Evolutionary conservation across 2,888 invertebrate species (phyloP), one percentile per base, ranked within the genome.

Genomic region (Leptinotarsa peninsularis): DNA sequence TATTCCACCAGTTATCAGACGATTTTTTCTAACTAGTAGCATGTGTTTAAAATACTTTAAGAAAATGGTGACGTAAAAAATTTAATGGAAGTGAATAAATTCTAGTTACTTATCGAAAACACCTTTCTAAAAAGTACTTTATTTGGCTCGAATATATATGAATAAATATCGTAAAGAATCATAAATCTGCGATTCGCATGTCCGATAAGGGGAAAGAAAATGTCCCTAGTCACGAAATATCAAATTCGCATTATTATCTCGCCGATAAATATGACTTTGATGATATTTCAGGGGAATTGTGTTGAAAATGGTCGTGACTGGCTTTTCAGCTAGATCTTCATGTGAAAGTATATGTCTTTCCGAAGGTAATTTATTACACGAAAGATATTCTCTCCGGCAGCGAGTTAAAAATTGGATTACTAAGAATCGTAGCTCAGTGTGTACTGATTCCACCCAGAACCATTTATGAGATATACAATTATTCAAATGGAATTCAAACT

Each of bases 81-180:
- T 58, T 58, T 58, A 23, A 58, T 23, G 23, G 58, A 21, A 70
- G 63, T 54, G 60, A 71, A 71, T 71, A 76, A 76, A 71, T 72
- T 72, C 58, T 52, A 63, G 50, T 58, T 27, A 67, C 63, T 70
- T 73, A 76, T 76, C 70, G 67, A 71, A 73, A 73, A 67, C 71
- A 74, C 71, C 71, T 69, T 18, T 17, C 56, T 23, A 15, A 43
- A 63, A 15, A 69, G 54, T 23, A 33, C 58, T 68, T 71, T 68
- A 73, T 76, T 54, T n/a, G 71, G 73, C 23, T 71, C 49, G 33
- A 68, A 50, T 49, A 21, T 63, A 27, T 67, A 71, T 71, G 76
- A 76, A 76, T 76, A 76, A 73, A 76, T 76, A 73, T 73, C 71
- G 68, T 74, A 68, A 73, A 76, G 54, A 67, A 73, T 66, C 63